A percentile compares a stretch with the other conserved stretches of the same genome.
Conservation (phyloP, 30 jellyfish, hydroid and myxozoan species). For the Sanderia malayensis region DNA sequence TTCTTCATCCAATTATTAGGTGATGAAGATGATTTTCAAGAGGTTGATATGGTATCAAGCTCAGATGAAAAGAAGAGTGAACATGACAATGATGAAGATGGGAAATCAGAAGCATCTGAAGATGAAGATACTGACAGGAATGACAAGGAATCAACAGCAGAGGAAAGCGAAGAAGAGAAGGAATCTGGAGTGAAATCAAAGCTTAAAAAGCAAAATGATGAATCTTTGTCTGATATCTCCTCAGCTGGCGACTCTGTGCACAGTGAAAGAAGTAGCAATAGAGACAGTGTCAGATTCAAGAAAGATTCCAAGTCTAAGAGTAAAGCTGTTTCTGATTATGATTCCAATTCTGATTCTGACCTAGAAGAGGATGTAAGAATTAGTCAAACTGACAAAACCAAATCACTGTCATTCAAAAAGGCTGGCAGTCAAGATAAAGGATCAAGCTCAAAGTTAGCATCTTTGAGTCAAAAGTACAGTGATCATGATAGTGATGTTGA, state of each 20-base stretch:
- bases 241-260: slow-evolving; percentile 12
- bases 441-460: too few species aligned
- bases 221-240: too few species aligned
- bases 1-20: too few species aligned
- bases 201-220: too few species aligned
- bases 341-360: neutral
- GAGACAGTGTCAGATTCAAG: neutral
- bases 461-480: too few species aligned
- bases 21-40: slow-evolving; percentile 19
- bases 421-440: neutral
- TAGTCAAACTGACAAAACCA: too few species aligned
- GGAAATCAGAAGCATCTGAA: slow-evolving; percentile 29
- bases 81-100: slow-evolving; percentile 29
- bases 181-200: neutral
- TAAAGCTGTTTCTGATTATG: neutral
- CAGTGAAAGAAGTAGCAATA: neutral
- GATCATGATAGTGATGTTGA: slow-evolving; percentile 50
- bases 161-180: too few species aligned
- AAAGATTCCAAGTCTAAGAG: neutral
- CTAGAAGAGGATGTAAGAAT: neutral
- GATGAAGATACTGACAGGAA: slow-evolving; percentile 4
- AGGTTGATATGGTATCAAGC: slow-evolving; percentile 27
- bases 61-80: slow-evolving; percentile 38
- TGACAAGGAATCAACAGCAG: neutral
- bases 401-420: too few species aligned